Evolutionary conservation across 2,888 invertebrate species (phyloP), one percentile per base, ranked within the genome.

Genomic region (Mesochorus sp.): DNA sequence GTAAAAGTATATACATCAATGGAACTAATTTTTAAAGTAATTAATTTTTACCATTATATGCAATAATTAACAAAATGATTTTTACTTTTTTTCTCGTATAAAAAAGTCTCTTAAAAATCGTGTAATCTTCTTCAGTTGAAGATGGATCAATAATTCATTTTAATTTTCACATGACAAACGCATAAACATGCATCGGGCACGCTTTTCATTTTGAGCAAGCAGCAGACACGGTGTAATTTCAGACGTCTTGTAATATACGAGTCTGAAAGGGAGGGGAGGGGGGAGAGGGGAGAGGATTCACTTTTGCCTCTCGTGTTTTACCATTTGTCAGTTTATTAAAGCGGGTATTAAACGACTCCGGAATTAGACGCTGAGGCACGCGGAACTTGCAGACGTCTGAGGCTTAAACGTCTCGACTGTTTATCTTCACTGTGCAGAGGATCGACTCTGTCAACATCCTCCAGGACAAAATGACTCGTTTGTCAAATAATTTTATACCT

Each of bases 321-420:
- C 55, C 53, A 55, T 62, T 76, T 57, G 61, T 55, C 47, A 62
- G 55, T 47, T 75, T 37, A 55, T 55, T 34, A 47, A 55, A 21
- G 12, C 34, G 37, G 6, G 12, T 44, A 24, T 44, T 14, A 59
- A 67, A 61, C 67, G 28, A 59, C 47, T 53, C 53, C 68, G 39
- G 21, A 68, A 76, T 76, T 64, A 70, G 70, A 64, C 57, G 39
- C 10, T 17, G 21, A 26, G 17, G 24, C 24, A 55, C 57, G 24
- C 12, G 59, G 19, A 47, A 55, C 61, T 6, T 55, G 62, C 44
- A 34, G 19, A 26, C 10, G 42, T 61, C 44, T 14, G 44, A 4
- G 28, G n/a, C n/a, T n/a, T n/a, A n/a, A n/a, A n/a, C n/a, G n/a
- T n/a, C 19, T 10, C 14, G 14, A 42, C 6, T 26, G 28, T 8